These are phyloP conservation scores for Stictocephala bisonia DNA, from an alignment of 2,888 invertebrate genomes.

Conservation along the genomic window DNA sequence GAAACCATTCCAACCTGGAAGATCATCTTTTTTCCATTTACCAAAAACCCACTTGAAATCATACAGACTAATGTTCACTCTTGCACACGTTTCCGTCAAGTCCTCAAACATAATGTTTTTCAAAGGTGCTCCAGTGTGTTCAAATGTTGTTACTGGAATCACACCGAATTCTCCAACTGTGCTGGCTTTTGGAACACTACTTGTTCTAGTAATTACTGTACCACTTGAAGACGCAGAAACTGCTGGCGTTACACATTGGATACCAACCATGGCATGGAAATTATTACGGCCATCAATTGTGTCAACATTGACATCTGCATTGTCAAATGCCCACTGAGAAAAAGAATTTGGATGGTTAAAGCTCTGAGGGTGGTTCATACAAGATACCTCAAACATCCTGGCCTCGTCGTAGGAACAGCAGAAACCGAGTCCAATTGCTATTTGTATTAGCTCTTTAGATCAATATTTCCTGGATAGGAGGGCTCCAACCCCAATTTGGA, in stretches of 20 bases:
- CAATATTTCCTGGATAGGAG: constrained; percentile 47
- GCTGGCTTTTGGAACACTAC: background rate
- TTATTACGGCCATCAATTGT: constrained; percentile 51
- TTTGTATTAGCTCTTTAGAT: constrained; percentile 41
- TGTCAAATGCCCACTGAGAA: constrained; percentile 53
- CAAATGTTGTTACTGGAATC: background rate
- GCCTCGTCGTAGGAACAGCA: constrained; percentile 38
- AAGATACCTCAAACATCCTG: constrained; percentile 2
- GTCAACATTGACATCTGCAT: constrained; percentile 53
- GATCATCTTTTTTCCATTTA: background rate
- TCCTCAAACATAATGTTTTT: background rate
- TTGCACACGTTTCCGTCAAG: background rate
- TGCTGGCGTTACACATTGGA: background rate
- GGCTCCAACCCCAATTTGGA: constrained; percentile 35
- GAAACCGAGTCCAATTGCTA: constrained; percentile 30
- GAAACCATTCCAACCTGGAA: constrained; percentile 60
- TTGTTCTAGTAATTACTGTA: background rate
- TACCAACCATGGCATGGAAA: background rate
- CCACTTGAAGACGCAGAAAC: background rate
- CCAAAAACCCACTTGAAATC: background rate
- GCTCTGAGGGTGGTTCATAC: background rate
- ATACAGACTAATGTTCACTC: background rate
- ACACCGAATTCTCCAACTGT: constrained; percentile 2
- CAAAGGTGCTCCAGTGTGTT: constrained; percentile 5
- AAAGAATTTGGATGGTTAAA: constrained; percentile 18